Percentiles rank a stretch among this genome's conserved stretches.
Evolutionary conservation across 35 echinoderm and acorn worm genomes (phyloP).

Genomic region (Chiridota heheva): DNA sequence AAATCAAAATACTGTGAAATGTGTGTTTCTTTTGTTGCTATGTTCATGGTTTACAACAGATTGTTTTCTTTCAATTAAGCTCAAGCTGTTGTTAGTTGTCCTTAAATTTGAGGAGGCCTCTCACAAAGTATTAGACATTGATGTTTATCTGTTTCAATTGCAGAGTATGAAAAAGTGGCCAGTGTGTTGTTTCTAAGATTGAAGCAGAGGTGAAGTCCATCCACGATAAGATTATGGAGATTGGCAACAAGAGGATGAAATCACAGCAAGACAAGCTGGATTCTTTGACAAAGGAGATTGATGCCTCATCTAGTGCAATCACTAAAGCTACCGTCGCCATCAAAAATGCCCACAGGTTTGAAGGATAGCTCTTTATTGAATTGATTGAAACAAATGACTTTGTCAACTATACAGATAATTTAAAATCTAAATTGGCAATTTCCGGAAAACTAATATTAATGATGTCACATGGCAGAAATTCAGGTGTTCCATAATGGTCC

Average conservation of each 20-base stretch:
- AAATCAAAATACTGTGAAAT: too few relatives aligned
- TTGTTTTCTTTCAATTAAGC: too few relatives aligned
- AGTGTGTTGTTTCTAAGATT: slow-evolving; percentile 62
- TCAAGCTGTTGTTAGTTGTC: too few relatives aligned
- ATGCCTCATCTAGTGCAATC: slow-evolving; percentile 61
- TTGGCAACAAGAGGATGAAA: slow-evolving; percentile 89
- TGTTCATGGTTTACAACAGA: too few relatives aligned
- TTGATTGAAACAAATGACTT: background rate
- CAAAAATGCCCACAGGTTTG: slow-evolving; percentile 87
- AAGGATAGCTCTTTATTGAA: background rate
- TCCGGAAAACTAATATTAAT: too few relatives aligned
- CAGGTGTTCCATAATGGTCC: background rate
- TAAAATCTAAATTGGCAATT: too few relatives aligned
- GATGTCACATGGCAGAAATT: too few relatives aligned
- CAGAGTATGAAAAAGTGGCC: slow-evolving; percentile 87
- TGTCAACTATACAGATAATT: background rate
- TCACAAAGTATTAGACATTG: too few relatives aligned
- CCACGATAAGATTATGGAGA: slow-evolving; percentile 98
- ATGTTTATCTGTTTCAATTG: too few relatives aligned
- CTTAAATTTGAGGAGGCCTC: too few relatives aligned
- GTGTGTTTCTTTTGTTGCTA: too few relatives aligned
- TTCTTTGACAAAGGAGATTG: slow-evolving; percentile 62
- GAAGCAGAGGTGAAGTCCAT: slow-evolving; percentile 84
- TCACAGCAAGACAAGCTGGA: slow-evolving; percentile 88
- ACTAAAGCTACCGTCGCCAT: slow-evolving; percentile 96